These are phyloP conservation scores for western clawed frog (Xenopus tropicalis) DNA, from an alignment of 2,113 vertebrate species.

Conservation along the genomic window DNA sequence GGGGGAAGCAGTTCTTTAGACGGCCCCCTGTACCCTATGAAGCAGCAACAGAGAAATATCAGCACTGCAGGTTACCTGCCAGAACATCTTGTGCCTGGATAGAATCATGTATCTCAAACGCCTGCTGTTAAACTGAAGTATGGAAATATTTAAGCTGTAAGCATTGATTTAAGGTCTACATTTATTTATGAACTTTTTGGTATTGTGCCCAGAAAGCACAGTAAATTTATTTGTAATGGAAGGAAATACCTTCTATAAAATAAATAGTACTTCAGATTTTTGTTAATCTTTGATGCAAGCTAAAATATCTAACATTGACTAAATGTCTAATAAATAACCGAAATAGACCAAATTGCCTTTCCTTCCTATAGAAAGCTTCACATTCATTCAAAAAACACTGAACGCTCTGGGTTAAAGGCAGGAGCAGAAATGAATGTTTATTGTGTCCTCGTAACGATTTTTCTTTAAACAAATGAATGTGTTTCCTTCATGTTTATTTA, in stretches of 20 bases:
- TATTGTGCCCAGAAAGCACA: constrained; percentile 1
- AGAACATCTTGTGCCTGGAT: not conserved
- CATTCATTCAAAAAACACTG: not conserved
- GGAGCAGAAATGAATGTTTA: not conserved
- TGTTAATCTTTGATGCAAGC: not conserved
- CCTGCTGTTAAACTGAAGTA: not conserved
- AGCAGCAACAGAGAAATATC: too few relatives aligned
- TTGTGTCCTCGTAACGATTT: not conserved
- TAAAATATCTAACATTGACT: not conserved
- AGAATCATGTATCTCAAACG: not conserved
- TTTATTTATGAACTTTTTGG: constrained; percentile 8
- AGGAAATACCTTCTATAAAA: constrained; percentile 9
- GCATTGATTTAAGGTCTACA: not conserved
- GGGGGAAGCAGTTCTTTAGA: too few relatives aligned
- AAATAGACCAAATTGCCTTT: not conserved
- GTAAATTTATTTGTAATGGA: constrained; percentile 5
- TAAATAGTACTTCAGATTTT: constrained; percentile 4
- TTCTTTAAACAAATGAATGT: not conserved
- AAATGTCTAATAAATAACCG: constrained; percentile 10
- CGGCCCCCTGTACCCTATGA: too few relatives aligned
- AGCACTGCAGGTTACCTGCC: not conserved
- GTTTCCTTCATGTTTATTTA: too few relatives aligned
- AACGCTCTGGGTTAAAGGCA: not conserved
- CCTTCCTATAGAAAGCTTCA: not conserved
- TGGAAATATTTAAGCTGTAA: constrained; percentile 9